Percentiles rank a stretch among this genome's conserved stretches.
These are phyloP conservation scores for Cotesia congregata DNA, from an alignment of 2,888 invertebrate species.

Conservation along the genomic window DNA sequence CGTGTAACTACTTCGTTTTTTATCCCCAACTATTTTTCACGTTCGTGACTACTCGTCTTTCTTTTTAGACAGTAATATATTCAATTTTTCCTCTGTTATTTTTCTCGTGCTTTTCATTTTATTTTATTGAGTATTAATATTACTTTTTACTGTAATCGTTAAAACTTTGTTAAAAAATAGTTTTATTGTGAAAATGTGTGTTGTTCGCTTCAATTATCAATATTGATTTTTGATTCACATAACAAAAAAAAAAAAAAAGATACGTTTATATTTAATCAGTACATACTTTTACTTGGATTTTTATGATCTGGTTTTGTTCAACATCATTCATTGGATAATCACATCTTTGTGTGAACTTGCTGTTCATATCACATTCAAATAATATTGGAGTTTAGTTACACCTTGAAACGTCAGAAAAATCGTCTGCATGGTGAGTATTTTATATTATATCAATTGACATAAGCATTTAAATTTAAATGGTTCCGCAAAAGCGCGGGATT, in stretches of 20 bases:
- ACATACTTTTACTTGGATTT: conserved; percentile 2
- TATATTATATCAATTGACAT: neutral
- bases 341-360: conserved; percentile 13
- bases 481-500: conserved; percentile 21
- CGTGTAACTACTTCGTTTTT: conserved; percentile 24
- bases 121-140: neutral
- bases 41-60: conserved; percentile 9
- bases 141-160: too few species aligned
- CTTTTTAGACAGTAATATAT: conserved; percentile 2
- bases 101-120: conserved; percentile 20
- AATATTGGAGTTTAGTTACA: conserved; percentile 37
- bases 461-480: conserved; percentile 11
- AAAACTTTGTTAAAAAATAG: too few species aligned
- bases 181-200: neutral
- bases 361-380: neutral
- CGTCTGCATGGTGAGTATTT: conserved; percentile 30
- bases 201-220: conserved; percentile 13
- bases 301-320: conserved; percentile 5
- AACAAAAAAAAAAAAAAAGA: conserved; percentile 18
- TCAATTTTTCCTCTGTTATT: neutral
- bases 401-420: neutral
- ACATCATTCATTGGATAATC: conserved; percentile 20
- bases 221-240: neutral
- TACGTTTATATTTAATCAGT: neutral
- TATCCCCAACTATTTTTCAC: conserved; percentile 3